Evolutionary conservation across 2,888 invertebrate genomes (phyloP).

Genomic region (Arrhopalites spinosus): DNA sequence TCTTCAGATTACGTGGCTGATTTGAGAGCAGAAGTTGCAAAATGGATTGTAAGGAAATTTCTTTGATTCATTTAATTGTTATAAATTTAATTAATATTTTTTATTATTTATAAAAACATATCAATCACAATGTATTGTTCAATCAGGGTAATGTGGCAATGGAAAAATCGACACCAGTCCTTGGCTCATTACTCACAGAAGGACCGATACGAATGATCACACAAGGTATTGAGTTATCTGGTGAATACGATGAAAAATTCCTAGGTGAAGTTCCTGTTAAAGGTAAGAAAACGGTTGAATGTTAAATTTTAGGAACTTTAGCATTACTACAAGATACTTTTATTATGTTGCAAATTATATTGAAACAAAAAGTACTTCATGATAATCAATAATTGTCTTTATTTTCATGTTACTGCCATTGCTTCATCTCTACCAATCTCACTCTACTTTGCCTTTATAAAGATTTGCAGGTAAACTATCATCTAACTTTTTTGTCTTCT

Average conservation of each 20-base stretch:
- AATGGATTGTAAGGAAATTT: constrained; percentile 88
- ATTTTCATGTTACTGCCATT: too few relatives aligned
- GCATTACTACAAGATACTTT: too few relatives aligned
- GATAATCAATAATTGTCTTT: too few relatives aligned
- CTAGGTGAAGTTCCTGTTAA: constrained; percentile 91
- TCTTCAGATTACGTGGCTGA: constrained; percentile 90
- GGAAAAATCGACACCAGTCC: constrained; percentile 62
- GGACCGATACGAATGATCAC: constrained; percentile 91
- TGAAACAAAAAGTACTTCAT: too few relatives aligned
- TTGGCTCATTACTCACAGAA: constrained; percentile 72
- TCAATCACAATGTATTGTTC: not conserved
- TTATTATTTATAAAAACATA: not conserved
- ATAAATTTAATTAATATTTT: not conserved
- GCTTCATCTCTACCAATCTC: too few relatives aligned
- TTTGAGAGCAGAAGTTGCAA: constrained; percentile 89
- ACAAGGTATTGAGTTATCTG: constrained; percentile 84
- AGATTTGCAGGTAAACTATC: constrained; percentile 71
- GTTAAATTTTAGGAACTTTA: too few relatives aligned
- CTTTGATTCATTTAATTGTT: constrained; percentile 29
- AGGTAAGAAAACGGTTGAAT: too few relatives aligned
- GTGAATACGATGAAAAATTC: constrained; percentile 90
- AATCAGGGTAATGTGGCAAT: constrained; percentile 35
- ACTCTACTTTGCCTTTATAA: too few relatives aligned
- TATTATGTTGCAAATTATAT: too few relatives aligned
- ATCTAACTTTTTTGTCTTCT: not conserved